Percentiles rank a stretch among this genome's conserved stretches.
phyloP scores from a whole-genome alignment of 2,888 invertebrate species.

The Adineta ricciae region DNA sequence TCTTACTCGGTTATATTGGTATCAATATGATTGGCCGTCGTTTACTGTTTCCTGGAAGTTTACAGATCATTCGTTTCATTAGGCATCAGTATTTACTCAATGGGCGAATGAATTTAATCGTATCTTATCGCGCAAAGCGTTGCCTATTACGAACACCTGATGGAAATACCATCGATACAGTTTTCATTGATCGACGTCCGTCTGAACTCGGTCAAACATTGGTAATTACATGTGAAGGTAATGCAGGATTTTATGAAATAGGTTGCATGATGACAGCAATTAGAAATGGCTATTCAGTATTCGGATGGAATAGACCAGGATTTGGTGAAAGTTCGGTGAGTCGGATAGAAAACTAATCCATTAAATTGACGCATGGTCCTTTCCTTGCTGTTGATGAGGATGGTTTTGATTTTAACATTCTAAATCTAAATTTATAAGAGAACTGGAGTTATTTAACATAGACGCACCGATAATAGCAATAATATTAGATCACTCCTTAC shows the following conservation, averaged over 20 bases:
- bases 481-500: too few relatives aligned
- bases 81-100: conserved; percentile 58
- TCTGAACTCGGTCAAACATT: conserved; percentile 33
- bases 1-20: conserved; percentile 61
- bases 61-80: conserved; percentile 64
- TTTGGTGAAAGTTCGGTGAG: conserved; percentile 60
- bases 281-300: conserved; percentile 73
- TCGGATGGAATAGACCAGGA: conserved; percentile 97
- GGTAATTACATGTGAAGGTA: conserved; percentile 77
- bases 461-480: too few relatives aligned
- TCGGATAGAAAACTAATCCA: background rate
- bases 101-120: conserved; percentile 68
- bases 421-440: too few relatives aligned
- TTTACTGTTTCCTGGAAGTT: conserved; percentile 79
- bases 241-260: conserved; percentile 92
- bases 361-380: too few relatives aligned
- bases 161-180: conserved; percentile 72
- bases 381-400: too few relatives aligned
- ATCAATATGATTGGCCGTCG: conserved; percentile 76
- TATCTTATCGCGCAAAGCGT: conserved; percentile 62
- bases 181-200: conserved; percentile 72
- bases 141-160: conserved; percentile 69
- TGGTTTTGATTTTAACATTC: too few relatives aligned
- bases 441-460: too few relatives aligned
- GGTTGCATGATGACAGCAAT: conserved; percentile 79